Evolutionary conservation across 2,888 invertebrate species (phyloP), one percentile per base, ranked within the genome.

Genomic region (Mallateleia sp.): DNA sequence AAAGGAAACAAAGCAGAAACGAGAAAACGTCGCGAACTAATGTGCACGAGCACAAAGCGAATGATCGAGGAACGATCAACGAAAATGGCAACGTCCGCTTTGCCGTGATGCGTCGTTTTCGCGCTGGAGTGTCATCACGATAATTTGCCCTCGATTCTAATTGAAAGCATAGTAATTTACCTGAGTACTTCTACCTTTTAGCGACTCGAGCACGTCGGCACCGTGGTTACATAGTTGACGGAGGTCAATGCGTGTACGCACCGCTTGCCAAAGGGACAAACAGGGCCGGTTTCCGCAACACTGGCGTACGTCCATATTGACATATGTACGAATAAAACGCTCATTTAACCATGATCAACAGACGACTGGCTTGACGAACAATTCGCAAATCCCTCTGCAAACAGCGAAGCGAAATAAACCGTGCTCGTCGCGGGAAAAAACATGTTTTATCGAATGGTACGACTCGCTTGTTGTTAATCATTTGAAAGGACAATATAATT

Each of bases 101-200:
- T 78, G 22, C 47, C 22, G 60, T 45, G 74, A 52, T 75, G 60
- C 56, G 84, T 67, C 82, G 66, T 71, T 87, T 87, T 82, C 56
- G 75, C 87, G 56, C 54, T 60, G 32, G 78, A 80, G 80, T 75
- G 78, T 86, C 81, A 91, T 91, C 90, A 79, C 89, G 91, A 93
- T 92, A 92, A 93, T 92, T 92, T 88, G 90, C 87, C 89, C 91
- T 87, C 90, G 89, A 89, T 91, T 88, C 91, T 93, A 93, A 93
- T 93, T 93, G 93, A 93, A 93, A 93, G 90, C 92, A 86, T 87
- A 88, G 91, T 93, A 93, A 93, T 93, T 93, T 91, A 89, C 91
- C 90, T 91, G 92, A 93, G 93, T 93, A 93, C 88, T 88, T 84
- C 75, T 89, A 80, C 88, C 80, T 91, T 90, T 89, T 89, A 85